A percentile compares a stretch with the other conserved stretches of the same genome.
Evolutionary conservation across 2,113 vertebrate genomes (phyloP).

Genomic region (Aix galericulata): DNA sequence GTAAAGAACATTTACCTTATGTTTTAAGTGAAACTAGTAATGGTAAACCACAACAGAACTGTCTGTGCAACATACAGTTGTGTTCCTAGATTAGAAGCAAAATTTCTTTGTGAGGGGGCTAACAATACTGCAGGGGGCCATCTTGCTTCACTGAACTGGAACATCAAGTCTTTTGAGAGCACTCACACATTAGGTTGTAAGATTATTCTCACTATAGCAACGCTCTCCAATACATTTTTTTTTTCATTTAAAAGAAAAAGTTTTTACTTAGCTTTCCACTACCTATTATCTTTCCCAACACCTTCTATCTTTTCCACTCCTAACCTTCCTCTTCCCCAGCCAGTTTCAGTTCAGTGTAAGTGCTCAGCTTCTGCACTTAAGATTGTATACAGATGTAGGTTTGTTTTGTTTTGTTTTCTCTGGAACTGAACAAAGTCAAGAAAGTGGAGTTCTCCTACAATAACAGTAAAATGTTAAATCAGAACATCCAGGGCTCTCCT

Average conservation of each 20-base stretch:
- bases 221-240: background rate
- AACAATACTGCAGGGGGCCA: slow-evolving; percentile 73
- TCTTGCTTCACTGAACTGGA: slow-evolving; percentile 77
- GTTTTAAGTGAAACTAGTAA: background rate
- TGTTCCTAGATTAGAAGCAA: slow-evolving; percentile 5
- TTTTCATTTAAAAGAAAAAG: background rate
- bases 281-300: background rate
- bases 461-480: background rate
- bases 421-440: background rate
- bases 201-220: slow-evolving; percentile 71
- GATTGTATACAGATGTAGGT: background rate
- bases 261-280: background rate
- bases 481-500: background rate
- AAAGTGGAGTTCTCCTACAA: background rate
- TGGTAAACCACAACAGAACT: slow-evolving; percentile 26
- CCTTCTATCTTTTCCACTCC: background rate
- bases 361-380: background rate
- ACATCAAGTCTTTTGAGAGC: slow-evolving; percentile 61
- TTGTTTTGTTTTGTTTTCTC: background rate
- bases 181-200: slow-evolving; percentile 23
- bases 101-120: slow-evolving; percentile 54
- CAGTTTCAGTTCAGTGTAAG: background rate
- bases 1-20: background rate
- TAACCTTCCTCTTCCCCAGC: background rate
- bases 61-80: background rate